Conservation (phyloP, 1,140 invertebrate species). For the Drosophila auraria region DNA sequence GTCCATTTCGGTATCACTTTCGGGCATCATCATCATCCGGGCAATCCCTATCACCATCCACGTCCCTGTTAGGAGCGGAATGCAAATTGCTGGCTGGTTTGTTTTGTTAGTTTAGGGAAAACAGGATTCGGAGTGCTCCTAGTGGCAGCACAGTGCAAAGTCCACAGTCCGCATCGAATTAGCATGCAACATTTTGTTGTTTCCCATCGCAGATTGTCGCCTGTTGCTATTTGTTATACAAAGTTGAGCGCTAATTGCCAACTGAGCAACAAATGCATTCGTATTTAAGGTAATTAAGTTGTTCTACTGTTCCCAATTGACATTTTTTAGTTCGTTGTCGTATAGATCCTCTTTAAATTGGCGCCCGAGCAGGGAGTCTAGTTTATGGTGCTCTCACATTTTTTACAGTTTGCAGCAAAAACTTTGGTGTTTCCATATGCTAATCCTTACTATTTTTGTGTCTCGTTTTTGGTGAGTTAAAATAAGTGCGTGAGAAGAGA, state of each 20-base stretch:
- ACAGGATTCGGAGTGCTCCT: slow-evolving; percentile 22
- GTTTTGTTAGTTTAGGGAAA: slow-evolving; percentile 34
- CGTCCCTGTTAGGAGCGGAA: background rate
- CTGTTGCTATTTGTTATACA: slow-evolving; percentile 46
- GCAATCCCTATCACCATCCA: background rate
- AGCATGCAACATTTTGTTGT: slow-evolving; percentile 48
- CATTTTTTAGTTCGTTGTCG: no score
- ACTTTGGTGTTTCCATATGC: background rate
- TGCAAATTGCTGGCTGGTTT: slow-evolving; percentile 32
- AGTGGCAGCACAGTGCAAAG: background rate
- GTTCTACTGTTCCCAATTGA: no score
- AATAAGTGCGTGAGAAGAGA: background rate
- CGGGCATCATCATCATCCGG: background rate
- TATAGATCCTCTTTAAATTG: no score
- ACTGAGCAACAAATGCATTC: background rate
- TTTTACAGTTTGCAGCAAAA: no score
- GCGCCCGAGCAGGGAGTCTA: no score
- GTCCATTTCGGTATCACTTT: slow-evolving; percentile 11
- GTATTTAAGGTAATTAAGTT: background rate
- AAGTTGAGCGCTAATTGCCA: slow-evolving; percentile 92
- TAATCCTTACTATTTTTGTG: background rate
- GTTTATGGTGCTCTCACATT: no score
- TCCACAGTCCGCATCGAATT: slow-evolving; percentile 42
- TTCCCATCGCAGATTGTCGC: slow-evolving; percentile 2
- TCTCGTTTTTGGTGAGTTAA: slow-evolving; percentile 86